Base-by-base conservation (phyloP, 1,140 invertebrate genomes). In the Lysiphlebus fabarum region DNA sequence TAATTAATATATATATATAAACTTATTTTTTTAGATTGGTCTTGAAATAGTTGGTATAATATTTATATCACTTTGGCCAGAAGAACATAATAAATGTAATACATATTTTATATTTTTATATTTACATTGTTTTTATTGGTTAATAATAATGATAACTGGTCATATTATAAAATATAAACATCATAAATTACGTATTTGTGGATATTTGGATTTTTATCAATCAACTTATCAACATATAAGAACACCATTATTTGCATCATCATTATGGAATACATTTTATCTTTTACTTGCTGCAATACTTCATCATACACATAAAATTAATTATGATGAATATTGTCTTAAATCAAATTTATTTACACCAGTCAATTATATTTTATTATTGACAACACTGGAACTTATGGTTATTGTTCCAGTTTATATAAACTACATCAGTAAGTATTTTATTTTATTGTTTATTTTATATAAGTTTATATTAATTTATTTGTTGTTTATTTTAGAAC, bases 81-180 rank as follows among this genome's bases (percentile, higher is more conserved):
- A 83, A 62, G 78, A 82, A 54, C 65, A 79, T 17, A 77, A 75
- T 58, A 83, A 82, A 71, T 87, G 85, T 59, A 78, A 84, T 61
- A 84, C 86, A 40, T 87, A 87, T 65, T 87, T 87, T 69, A 81
- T 85, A 63, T 82, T 86, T 67, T 76, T 87, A 11, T 87, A 87
- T 67, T 73, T 85, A 43, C 83, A 87, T 53, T 83, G 83, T 51
- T 76, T 71, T 33, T 84, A 84, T 62, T 87, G 85, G 85, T 67
- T 86, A 37, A 65, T 85, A 55, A 82, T 86, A 45, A 80, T 84
- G 76, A 71, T 85, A 11, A 70, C 82, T 17, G 85, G 87, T 71
- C 78, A 84, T 63, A 65, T 84, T 48, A 70, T 84, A 1, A 84
- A 83, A 69, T 69, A 67, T 9, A 81, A 77, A 58, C 86, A 88